These are phyloP conservation scores for Chaunax sp. DNA, from an alignment of 2,797 vertebrate species.

Conservation along the genomic window DNA sequence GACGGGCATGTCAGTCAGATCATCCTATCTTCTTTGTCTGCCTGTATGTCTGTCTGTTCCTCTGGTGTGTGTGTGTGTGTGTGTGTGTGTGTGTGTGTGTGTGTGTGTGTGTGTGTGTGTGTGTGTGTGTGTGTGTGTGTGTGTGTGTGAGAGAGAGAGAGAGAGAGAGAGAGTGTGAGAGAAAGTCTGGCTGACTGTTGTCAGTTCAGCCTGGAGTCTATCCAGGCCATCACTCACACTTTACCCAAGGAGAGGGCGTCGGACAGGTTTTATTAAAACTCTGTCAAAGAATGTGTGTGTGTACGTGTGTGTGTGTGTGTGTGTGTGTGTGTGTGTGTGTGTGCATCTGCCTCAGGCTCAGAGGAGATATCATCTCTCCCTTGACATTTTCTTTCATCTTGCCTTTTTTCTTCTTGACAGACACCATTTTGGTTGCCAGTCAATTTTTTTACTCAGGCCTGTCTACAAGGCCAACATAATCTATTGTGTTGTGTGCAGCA, in stretches of 20 bases:
- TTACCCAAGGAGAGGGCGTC: slow-evolving; percentile 78
- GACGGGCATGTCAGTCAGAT: slow-evolving; percentile 65
- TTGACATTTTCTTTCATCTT: slow-evolving; percentile 83
- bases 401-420: slow-evolving; percentile 80
- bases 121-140: background rate
- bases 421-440: slow-evolving; percentile 78
- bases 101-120: slow-evolving; percentile 18
- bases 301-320: slow-evolving; percentile 39
- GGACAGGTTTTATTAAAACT: slow-evolving; percentile 86
- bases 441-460: slow-evolving; percentile 60
- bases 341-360: slow-evolving; percentile 70
- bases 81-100: slow-evolving; percentile 37
- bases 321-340: slow-evolving; percentile 46
- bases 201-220: slow-evolving; percentile 72
- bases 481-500: slow-evolving; percentile 55
- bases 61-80: slow-evolving; percentile 49
- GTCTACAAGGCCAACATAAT: slow-evolving; percentile 61
- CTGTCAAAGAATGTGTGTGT: slow-evolving; percentile 76
- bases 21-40: slow-evolving; percentile 48
- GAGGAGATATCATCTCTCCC: slow-evolving; percentile 82
- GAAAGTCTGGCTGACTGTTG: slow-evolving; percentile 48
- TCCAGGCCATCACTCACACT: slow-evolving; percentile 78
- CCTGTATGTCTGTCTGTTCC: slow-evolving; percentile 39
- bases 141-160: too few relatives aligned
- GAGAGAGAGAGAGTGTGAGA: too few relatives aligned